These are phyloP conservation scores for Recurvirostra avosetta DNA, from an alignment of 2,113 vertebrate species.

Conservation along the genomic window DNA sequence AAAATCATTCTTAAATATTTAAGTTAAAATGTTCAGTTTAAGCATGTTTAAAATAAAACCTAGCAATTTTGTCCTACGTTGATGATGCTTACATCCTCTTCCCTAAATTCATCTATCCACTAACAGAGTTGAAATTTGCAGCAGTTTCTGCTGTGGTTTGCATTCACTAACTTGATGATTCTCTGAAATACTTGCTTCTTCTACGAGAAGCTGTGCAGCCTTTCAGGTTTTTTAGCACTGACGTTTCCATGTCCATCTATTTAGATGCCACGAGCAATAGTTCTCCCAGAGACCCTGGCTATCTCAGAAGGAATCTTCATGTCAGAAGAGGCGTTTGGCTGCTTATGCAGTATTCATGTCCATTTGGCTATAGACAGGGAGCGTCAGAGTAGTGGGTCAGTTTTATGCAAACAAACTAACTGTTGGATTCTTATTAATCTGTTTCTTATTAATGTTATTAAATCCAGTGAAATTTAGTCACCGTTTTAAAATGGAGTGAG, in stretches of 20 bases:
- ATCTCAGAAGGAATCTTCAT: not conserved
- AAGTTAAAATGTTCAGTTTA: conserved; percentile 1
- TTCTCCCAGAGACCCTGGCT: not conserved
- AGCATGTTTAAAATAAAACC: conserved; percentile 53
- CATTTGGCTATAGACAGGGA: not conserved
- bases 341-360: not conserved
- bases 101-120: not conserved
- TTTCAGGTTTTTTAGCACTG: not conserved
- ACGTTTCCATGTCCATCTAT: not conserved
- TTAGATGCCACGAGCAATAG: not conserved
- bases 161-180: conserved; percentile 1
- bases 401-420: not conserved
- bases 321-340: not conserved
- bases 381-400: not conserved
- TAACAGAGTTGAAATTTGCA: conserved; percentile 8
- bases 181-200: not conserved
- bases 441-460: not conserved
- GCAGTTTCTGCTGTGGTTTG: conserved; percentile 36
- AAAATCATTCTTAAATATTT: conserved; percentile 35
- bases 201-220: not conserved
- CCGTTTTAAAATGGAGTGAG: not conserved
- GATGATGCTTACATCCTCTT: conserved; percentile 10
- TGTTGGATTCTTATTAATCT: not conserved
- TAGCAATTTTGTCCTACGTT: not conserved
- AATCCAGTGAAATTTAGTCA: not conserved